Conservation (phyloP, 1,140 invertebrate genomes). For the Trichomalopsis sarcophagae region DNA sequence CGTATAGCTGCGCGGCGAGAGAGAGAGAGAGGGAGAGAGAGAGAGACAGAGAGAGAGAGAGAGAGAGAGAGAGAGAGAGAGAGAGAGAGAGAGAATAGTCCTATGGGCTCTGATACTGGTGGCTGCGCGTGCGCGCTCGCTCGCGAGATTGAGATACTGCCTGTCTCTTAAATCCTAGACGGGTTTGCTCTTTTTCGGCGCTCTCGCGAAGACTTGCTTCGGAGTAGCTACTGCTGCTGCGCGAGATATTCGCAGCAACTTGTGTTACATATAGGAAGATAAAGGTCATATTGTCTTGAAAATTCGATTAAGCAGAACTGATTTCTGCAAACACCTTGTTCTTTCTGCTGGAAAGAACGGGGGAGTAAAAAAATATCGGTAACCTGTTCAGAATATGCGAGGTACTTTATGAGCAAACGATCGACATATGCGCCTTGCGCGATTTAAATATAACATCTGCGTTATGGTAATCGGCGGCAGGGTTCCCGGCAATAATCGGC, state of each 20-base stretch:
- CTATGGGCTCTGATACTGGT: conserved; percentile 15
- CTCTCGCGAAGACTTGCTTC: not conserved
- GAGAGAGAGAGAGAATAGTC: not conserved
- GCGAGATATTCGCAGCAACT: not conserved
- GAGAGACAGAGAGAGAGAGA: too few relatives aligned
- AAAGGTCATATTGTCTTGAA: too few relatives aligned
- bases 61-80: too few relatives aligned
- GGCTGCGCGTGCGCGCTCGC: not conserved
- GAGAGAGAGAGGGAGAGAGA: too few relatives aligned
- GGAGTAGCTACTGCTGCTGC: too few relatives aligned
- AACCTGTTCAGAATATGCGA: not conserved
- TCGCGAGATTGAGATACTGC: conserved; percentile 36
- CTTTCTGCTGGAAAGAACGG: too few relatives aligned
- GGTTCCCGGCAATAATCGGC: conserved; percentile 57
- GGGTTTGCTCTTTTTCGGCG: conserved; percentile 7
- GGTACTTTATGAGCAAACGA: conserved; percentile 5
- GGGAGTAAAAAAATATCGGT: too few relatives aligned
- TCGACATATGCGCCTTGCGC: conserved; percentile 6
- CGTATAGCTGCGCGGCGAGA: not conserved
- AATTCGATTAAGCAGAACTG: conserved; percentile 41
- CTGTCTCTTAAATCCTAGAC: conserved; percentile 45
- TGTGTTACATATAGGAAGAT: too few relatives aligned
- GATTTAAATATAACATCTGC: conserved; percentile 57
- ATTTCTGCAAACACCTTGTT: not conserved
- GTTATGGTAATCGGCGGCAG: conserved; percentile 61